A percentile compares a stretch with the other conserved stretches of the same genome.
phyloP scores from a whole-genome alignment of 2,113 vertebrate genomes.

The Dipodomys stephensi region DNA sequence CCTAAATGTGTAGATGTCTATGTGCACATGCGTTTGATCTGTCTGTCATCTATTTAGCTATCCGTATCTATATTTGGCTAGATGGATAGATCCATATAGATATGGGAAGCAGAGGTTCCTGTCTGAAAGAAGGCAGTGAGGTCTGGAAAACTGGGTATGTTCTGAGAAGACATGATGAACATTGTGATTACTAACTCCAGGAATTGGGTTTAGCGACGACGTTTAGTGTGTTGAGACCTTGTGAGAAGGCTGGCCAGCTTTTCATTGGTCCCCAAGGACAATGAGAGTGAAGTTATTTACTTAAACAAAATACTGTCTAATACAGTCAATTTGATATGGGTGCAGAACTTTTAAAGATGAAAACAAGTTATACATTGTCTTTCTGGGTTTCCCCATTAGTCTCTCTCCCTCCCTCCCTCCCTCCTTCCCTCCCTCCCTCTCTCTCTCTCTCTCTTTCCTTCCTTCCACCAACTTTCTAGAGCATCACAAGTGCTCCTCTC shows the following conservation, averaged over 20 bases:
- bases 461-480: neutral
- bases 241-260: neutral
- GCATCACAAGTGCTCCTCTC: neutral
- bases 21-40: neutral
- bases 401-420: neutral
- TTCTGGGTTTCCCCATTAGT: neutral
- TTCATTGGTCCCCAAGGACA: neutral
- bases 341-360: neutral
- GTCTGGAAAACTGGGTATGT: neutral
- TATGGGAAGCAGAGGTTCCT: neutral
- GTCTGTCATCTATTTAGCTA: too few species aligned
- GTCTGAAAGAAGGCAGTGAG: neutral
- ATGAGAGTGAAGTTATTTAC: neutral
- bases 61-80: too few species aligned
- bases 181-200: neutral
- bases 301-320: neutral
- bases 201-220: neutral
- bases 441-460: too few species aligned
- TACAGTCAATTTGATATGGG: neutral
- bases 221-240: neutral
- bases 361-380: neutral
- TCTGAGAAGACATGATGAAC: neutral
- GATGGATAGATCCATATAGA: too few species aligned
- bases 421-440: too few species aligned
- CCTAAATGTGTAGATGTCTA: neutral